These are phyloP conservation scores for Thermophis baileyi DNA, from an alignment of 2,113 vertebrate genomes.

Conservation along the genomic window DNA sequence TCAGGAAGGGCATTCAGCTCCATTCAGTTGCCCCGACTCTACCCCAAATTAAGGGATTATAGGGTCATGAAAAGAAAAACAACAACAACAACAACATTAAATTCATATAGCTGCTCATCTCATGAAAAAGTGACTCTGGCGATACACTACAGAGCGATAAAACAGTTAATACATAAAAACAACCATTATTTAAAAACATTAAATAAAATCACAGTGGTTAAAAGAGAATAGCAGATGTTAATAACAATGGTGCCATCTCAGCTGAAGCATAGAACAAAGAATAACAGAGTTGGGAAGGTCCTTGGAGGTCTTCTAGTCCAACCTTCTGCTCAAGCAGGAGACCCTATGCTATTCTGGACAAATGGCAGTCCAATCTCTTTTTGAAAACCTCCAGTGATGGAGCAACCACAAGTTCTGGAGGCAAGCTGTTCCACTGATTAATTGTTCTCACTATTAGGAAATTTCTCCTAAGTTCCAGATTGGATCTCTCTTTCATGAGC, in stretches of 20 bases:
- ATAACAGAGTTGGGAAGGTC: neutral
- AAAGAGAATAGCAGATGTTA: neutral
- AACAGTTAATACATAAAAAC: neutral
- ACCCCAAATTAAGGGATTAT: too few species aligned
- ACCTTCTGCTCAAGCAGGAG: too few species aligned
- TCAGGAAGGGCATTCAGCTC: neutral
- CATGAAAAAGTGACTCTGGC: neutral
- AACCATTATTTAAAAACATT: neutral
- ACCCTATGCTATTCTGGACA: too few species aligned
- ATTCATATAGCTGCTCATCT: neutral
- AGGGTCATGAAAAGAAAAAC: too few species aligned
- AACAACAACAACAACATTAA: too few species aligned
- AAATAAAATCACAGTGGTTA: neutral
- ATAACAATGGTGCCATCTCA: neutral
- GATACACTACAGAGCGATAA: neutral
- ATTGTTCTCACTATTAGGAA: too few species aligned
- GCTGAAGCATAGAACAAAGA: neutral
- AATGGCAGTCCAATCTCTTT: neutral
- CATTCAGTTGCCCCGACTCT: neutral
- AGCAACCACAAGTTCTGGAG: neutral
- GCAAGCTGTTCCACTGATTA: too few species aligned
- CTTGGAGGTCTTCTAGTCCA: too few species aligned
- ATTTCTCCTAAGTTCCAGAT: too few species aligned
- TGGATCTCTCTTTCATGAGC: too few species aligned
- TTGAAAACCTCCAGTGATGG: neutral